Evolutionary conservation across 53 echinoderm and acorn worm genomes (phyloP).

Genomic region (Paracentrotus lividus): DNA sequence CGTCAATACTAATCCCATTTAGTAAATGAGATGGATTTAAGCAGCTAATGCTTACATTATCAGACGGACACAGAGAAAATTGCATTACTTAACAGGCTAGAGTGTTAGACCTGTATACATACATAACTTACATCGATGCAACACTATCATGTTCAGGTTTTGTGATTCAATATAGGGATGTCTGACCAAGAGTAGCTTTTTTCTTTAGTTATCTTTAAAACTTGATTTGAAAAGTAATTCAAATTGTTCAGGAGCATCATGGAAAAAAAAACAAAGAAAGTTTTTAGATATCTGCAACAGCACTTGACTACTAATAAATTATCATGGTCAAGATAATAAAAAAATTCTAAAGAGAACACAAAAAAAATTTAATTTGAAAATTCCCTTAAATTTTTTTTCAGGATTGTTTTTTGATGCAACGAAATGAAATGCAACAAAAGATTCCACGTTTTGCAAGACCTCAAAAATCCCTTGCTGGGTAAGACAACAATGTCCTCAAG

Average conservation of each 20-base stretch:
- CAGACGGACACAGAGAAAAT: neutral
- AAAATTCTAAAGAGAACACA: too few relatives aligned
- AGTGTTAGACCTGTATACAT: neutral
- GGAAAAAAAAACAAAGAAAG: too few relatives aligned
- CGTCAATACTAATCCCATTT: conserved; percentile 43
- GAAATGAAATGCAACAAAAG: too few relatives aligned
- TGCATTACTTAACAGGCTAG: conserved; percentile 24
- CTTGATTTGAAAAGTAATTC: neutral
- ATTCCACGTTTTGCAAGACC: neutral
- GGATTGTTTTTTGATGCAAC: too few relatives aligned
- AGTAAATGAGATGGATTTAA: conserved; percentile 47
- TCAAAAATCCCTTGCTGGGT: conserved; percentile 41
- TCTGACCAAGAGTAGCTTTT: neutral
- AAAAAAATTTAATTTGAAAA: too few relatives aligned
- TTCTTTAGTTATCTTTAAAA: too few relatives aligned
- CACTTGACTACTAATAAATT: too few relatives aligned
- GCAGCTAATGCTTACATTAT: conserved; percentile 39
- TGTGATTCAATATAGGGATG: neutral
- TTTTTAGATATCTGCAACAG: too few relatives aligned
- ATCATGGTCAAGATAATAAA: too few relatives aligned
- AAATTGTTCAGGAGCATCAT: neutral
- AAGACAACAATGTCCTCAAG: conserved; percentile 52
- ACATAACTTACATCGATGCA: too few relatives aligned
- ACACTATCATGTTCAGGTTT: neutral
- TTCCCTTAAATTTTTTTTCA: too few relatives aligned